Evolutionary conservation across 2,113 vertebrate genomes (phyloP), one percentile per base, ranked within the genome.

Genomic region (Microtus pennsylvanicus): DNA sequence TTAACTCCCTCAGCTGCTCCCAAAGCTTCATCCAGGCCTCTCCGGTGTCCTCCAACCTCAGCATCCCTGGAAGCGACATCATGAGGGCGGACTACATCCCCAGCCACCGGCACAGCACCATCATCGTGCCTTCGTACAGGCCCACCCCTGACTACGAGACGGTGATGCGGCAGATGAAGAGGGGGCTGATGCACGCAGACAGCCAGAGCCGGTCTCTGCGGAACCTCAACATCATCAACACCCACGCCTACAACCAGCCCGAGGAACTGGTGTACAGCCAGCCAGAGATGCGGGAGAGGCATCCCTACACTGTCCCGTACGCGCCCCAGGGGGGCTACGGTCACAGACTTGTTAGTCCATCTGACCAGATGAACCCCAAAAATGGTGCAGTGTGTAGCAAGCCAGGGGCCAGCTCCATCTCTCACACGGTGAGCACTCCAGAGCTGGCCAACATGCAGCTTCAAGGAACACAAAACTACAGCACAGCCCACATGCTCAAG

Each of bases 131-230:
- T 0, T 99, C 99, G 5, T 99, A 99, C 97, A 97, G 99, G 95
- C 99, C 99, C 3, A 99, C 99, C 1, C 99, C 99, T 0, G 99
- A 99, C 83, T 99, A 99, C 0, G 99, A 99, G 65, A 99, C 99
- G 0, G 99, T 99, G 75, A 99, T 99, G 99, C 98, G 99, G 74
- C 99, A 99, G 97, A 98, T 99, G 98, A 99, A 99, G 97, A 98
- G 99, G 26, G 99, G 99, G 0, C 96, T 99, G 47, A 95, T 99
- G 80, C 99, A 98, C 0, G 97, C 98, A 0, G 99, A 99, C 85
- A 99, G 99, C 96, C 99, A 99, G 95, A 99, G 99, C 98, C 99
- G 99, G 85, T 99, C 99, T 5, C 97, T 99, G 97, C 99, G 99
- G 50, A 99, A 99, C 97, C 99, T 99, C 86, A 99, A 99, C 94